These are phyloP conservation scores for Tachuris rubrigastra DNA, from an alignment of 2,113 vertebrate genomes.

Conservation along the genomic window DNA sequence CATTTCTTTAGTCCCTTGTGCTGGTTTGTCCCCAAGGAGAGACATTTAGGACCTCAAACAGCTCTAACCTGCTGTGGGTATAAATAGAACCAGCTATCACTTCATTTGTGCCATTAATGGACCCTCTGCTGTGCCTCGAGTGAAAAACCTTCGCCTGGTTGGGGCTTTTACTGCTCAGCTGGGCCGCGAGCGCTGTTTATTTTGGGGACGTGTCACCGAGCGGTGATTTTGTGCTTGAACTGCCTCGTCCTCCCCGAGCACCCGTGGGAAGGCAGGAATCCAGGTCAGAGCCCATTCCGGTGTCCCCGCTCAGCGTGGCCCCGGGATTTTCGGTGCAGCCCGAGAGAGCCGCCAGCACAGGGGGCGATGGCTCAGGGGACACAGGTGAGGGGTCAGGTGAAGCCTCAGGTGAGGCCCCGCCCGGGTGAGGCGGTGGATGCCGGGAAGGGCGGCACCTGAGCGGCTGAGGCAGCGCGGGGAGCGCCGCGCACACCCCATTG, in stretches of 20 bases:
- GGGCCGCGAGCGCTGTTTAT: background rate
- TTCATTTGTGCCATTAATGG: background rate
- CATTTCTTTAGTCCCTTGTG: background rate
- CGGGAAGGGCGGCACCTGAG: background rate
- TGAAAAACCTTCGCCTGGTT: accelerated
- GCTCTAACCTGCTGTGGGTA: background rate
- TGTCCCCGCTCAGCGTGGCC: accelerated
- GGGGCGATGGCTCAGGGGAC: no score
- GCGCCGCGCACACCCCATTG: accelerated
- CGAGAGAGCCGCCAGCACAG: background rate
- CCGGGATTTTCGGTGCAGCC: background rate
- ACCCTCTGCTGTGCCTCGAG: background rate
- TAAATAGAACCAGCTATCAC: background rate
- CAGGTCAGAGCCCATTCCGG: accelerated
- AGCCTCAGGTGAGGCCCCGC: background rate
- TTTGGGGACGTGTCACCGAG: accelerated
- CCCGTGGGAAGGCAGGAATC: background rate
- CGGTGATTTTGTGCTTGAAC: accelerated
- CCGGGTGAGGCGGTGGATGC: background rate
- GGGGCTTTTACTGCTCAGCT: background rate
- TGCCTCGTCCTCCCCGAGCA: background rate
- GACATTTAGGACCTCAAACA: background rate
- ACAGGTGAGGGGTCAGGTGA: background rate
- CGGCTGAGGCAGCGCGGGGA: background rate
- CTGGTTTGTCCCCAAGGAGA: background rate